Evolutionary conservation across 2,888 invertebrate genomes (phyloP).

Genomic region (Apamea epomidion): DNA sequence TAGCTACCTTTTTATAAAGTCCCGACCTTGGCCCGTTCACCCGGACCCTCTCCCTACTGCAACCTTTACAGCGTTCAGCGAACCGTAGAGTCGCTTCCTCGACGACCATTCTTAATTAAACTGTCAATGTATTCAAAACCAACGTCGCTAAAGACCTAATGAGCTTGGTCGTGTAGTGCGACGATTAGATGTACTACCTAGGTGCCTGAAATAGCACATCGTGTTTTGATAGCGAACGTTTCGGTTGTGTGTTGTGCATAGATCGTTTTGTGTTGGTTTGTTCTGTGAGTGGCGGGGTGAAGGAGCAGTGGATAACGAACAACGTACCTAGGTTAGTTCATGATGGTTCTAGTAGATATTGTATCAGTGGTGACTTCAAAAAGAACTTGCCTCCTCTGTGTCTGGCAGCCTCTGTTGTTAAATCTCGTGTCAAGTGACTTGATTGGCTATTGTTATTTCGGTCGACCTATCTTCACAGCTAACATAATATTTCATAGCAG

Average conservation of each 20-base stretch:
- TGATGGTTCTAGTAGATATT: neutral
- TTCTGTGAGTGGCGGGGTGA: slow-evolving; percentile 16
- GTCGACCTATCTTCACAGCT: neutral
- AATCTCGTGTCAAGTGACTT: neutral
- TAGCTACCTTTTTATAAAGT: slow-evolving; percentile 71
- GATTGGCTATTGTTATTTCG: neutral
- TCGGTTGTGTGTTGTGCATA: slow-evolving; percentile 76
- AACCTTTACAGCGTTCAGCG: slow-evolving; percentile 73
- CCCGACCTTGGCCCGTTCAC: slow-evolving; percentile 79
- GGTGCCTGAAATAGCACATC: slow-evolving; percentile 81
- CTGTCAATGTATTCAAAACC: slow-evolving; percentile 62
- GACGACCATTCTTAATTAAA: slow-evolving; percentile 74
- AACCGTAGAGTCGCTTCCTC: slow-evolving; percentile 76
- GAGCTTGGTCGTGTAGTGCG: slow-evolving; percentile 68
- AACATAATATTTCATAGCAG: neutral
- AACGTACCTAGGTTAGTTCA: slow-evolving; percentile 31
- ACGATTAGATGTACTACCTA: slow-evolving; percentile 72
- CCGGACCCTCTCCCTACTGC: slow-evolving; percentile 73
- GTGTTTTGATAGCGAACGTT: slow-evolving; percentile 74
- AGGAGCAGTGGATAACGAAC: slow-evolving; percentile 50
- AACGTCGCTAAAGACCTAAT: slow-evolving; percentile 66
- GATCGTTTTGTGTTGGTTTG: slow-evolving; percentile 52
- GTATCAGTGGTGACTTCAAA: neutral
- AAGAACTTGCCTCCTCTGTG: neutral
- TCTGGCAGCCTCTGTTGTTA: neutral